A percentile compares a stretch with the other conserved stretches of the same genome.
phyloP scores from a whole-genome alignment of 2,113 vertebrate species.

The Pachycephala philippinensis region DNA sequence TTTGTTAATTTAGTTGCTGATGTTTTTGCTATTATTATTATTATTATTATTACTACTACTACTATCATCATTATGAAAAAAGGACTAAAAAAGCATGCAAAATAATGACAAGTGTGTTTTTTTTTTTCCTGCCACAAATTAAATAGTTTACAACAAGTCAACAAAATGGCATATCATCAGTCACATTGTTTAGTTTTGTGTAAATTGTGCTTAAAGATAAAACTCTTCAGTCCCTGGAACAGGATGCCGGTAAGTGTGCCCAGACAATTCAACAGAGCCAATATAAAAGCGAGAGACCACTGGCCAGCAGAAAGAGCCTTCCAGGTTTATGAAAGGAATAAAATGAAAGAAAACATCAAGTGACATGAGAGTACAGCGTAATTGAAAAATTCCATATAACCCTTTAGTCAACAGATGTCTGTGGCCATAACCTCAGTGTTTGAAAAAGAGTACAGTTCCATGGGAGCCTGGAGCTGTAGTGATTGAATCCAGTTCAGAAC shows the following conservation, averaged over 20 bases:
- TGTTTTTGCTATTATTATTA: neutral
- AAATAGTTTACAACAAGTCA: neutral
- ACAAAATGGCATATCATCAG: neutral
- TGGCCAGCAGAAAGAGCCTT: neutral
- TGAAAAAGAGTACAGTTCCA: neutral
- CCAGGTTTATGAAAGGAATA: neutral
- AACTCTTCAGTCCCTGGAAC: neutral
- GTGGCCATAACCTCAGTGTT: neutral
- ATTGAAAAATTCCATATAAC: neutral
- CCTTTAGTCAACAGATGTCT: neutral
- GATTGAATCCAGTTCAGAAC: neutral
- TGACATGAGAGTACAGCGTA: neutral
- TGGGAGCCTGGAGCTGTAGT: neutral
- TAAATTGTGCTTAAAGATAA: slow-evolving; percentile 22
- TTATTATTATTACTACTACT: neutral
- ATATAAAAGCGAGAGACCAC: neutral
- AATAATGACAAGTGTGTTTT: neutral
- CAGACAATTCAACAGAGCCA: neutral
- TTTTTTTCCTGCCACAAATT: neutral
- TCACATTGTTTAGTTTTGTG: neutral
- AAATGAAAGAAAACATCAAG: neutral
- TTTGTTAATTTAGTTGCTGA: neutral
- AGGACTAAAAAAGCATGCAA: neutral
- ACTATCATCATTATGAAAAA: neutral
- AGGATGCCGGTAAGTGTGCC: neutral